Conservation (phyloP, 2,888 invertebrate species). For the Biston betularia region DNA sequence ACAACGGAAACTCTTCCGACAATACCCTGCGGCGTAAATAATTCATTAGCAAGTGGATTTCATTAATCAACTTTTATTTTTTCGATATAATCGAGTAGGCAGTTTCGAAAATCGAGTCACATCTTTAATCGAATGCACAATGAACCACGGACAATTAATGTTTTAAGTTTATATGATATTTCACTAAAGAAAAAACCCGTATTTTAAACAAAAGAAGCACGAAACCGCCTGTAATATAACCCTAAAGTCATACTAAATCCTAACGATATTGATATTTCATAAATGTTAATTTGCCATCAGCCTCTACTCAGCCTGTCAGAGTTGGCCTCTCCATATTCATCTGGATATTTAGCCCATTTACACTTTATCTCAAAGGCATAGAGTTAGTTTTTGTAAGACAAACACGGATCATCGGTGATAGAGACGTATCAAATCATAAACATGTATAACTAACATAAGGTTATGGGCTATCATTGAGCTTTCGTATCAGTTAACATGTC, state of each 20-base stretch:
- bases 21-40: too few species aligned
- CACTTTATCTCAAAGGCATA: slow-evolving; percentile 10
- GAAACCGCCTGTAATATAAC: neutral
- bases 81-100: too few species aligned
- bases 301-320: slow-evolving; percentile 16
- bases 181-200: neutral
- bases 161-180: neutral
- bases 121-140: too few species aligned
- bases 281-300: slow-evolving; percentile 34
- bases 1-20: too few species aligned
- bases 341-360: neutral
- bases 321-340: slow-evolving; percentile 16
- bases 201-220: slow-evolving; percentile 2
- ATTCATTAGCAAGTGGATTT: too few species aligned
- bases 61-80: too few species aligned
- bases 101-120: too few species aligned
- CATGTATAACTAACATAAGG: slow-evolving; percentile 33
- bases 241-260: slow-evolving; percentile 14
- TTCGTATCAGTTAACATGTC: slow-evolving; percentile 35
- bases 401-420: slow-evolving; percentile 12
- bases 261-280: slow-evolving; percentile 31
- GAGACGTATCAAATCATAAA: slow-evolving; percentile 34
- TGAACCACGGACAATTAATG: too few species aligned
- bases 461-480: slow-evolving; percentile 32
- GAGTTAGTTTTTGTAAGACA: slow-evolving; percentile 14